These are phyloP conservation scores for Prorops nasuta DNA, from an alignment of 1,140 invertebrate genomes.

Conservation along the genomic window DNA sequence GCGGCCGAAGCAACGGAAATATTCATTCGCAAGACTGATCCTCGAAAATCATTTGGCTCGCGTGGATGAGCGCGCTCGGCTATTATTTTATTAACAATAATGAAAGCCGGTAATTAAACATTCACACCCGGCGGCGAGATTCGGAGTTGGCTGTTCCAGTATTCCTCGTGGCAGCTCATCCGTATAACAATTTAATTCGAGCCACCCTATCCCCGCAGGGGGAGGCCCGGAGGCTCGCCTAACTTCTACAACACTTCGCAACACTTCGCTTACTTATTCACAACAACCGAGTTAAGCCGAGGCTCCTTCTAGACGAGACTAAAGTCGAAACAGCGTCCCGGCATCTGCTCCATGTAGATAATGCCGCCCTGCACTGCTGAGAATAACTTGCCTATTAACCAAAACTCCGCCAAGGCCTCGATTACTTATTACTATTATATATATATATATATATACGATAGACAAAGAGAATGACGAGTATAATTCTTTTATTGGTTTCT, in stretches of 20 bases:
- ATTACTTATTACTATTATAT: no score
- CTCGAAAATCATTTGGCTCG: no score
- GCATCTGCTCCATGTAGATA: slow-evolving; percentile 46
- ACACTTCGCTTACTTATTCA: slow-evolving; percentile 56
- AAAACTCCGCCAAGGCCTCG: no score
- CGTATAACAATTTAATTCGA: slow-evolving; percentile 56
- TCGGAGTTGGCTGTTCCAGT: slow-evolving; percentile 32
- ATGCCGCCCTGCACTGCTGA: no score
- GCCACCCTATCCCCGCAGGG: slow-evolving; percentile 20
- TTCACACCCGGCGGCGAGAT: slow-evolving; percentile 40
- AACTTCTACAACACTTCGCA: slow-evolving; percentile 47
- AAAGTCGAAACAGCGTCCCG: slow-evolving; percentile 42
- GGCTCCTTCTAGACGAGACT: slow-evolving; percentile 42
- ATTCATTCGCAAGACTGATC: no score
- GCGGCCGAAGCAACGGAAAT: no score
- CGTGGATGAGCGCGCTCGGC: not conserved
- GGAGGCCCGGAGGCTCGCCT: slow-evolving; percentile 26
- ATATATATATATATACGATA: no score
- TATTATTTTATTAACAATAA: slow-evolving; percentile 46
- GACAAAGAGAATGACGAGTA: no score
- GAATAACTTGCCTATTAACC: no score
- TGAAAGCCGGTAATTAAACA: slow-evolving; percentile 44
- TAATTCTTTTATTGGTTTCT: no score
- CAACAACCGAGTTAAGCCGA: slow-evolving; percentile 53
- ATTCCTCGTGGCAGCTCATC: slow-evolving; percentile 51